Evolutionary conservation across 2,888 invertebrate genomes (phyloP), one percentile per base, ranked within the genome.

Genomic region (Amorpha juglandis): DNA sequence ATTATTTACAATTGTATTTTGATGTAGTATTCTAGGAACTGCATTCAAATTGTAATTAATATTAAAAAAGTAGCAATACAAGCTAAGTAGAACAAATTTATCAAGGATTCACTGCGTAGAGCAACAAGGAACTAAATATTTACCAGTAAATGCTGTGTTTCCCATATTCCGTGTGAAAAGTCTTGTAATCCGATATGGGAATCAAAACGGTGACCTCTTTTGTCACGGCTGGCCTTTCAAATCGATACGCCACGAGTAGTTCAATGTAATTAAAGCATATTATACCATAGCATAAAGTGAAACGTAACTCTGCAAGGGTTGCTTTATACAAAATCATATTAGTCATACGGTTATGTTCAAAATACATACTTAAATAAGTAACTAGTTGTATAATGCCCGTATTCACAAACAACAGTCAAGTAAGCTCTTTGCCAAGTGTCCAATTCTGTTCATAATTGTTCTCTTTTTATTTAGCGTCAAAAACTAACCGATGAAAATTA

Each of bases 121-220:
- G 19, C 50, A 50, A 19, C 19, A 19, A n/a, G 16, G 12, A 52
- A 27, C 1, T 6, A n/a, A 35, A n/a, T 55, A 55, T 35, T 35
- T 42, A 45, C 45, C 14, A 11, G 45, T 11, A 8, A 38, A 55
- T 35, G n/a, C 16, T 55, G 16, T 8, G 14, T 12, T 38, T 38
- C 35, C 16, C n/a, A 38, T n/a, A 55, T 38, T 38, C n/a, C 14
- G 55, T 16, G 38, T 55, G 35, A 79, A 77, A 65, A 64, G 63
- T 55, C 16, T 14, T 35, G 55, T 55, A 55, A 55, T 55, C 38
- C 35, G 55, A 55, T 55, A 55, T 38, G 55, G 35, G 55, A 38
- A 55, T 55, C 55, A 55, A 55, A 35, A 16, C 16, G 55, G 38
- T 55, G 55, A 55, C 55, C 55, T 55, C 38, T 55, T 55, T 55